phyloP scores from a whole-genome alignment of 2,888 invertebrate genomes.

The Agonum fuliginosum region DNA sequence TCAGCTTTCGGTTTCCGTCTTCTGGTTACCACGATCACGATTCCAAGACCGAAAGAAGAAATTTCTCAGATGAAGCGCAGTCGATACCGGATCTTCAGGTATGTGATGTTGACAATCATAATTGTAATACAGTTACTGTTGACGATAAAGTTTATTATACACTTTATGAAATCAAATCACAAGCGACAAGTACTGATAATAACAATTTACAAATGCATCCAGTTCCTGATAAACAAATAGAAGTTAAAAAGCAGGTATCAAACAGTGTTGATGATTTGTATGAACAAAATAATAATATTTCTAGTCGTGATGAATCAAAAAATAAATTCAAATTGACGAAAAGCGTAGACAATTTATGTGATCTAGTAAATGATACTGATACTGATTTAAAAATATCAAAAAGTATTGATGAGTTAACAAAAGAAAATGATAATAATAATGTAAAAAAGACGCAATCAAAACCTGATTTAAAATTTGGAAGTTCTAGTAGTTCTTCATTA shows the following conservation, averaged over 20 bases:
- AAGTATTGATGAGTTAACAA: not conserved
- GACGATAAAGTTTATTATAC: constrained; percentile 49
- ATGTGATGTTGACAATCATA: constrained; percentile 65
- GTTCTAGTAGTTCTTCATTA: not conserved
- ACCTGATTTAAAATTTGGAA: not conserved
- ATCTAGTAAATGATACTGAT: not conserved
- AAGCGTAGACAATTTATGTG: constrained; percentile 4
- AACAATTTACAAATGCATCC: not conserved
- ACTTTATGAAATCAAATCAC: not conserved
- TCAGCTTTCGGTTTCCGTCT: constrained; percentile 84
- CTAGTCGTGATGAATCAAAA: not conserved
- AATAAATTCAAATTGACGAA: constrained; percentile 9
- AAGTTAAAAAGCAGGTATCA: not conserved
- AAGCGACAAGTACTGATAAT: not conserved
- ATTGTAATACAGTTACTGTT: constrained; percentile 20
- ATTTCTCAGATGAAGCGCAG: constrained; percentile 93
- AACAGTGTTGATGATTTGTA: constrained; percentile 5
- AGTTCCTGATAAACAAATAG: not conserved
- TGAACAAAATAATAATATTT: not conserved
- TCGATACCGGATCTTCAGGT: constrained; percentile 93
- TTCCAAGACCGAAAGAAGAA: constrained; percentile 84
- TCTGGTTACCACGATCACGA: constrained; percentile 72
- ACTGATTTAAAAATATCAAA: constrained; percentile 3
- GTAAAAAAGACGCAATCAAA: not conserved
- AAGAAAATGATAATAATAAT: not conserved